Conservation (phyloP, 2,888 invertebrate genomes). For the Epistrophe eligans region DNA sequence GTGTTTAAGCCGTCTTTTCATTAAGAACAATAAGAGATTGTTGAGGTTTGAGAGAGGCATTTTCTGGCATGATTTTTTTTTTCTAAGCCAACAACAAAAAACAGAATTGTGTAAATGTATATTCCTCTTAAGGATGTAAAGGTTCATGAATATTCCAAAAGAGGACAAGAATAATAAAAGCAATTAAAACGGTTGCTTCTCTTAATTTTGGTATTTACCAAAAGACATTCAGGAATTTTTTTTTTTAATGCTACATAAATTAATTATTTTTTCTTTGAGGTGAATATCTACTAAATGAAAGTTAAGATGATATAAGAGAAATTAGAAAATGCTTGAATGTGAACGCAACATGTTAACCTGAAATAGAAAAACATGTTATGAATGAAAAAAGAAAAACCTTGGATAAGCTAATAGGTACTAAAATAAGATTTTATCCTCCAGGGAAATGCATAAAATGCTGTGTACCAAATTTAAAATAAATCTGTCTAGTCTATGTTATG, state of each 20-base stretch:
- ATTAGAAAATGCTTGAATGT: not conserved
- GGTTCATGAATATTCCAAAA: slow-evolving; percentile 8
- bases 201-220: not conserved
- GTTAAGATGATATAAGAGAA: not conserved
- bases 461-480: no score
- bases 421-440: no score
- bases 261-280: not conserved
- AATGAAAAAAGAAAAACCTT: no score
- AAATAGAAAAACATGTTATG: no score
- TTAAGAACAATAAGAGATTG: not conserved
- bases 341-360: not conserved
- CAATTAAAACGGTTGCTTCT: slow-evolving; percentile 7
- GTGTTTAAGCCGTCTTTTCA: slow-evolving; percentile 9
- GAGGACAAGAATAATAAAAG: slow-evolving; percentile 12
- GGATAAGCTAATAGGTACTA: no score
- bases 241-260: not conserved
- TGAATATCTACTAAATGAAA: not conserved
- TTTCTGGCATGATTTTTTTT: not conserved
- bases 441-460: no score
- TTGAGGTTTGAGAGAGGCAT: slow-evolving; percentile 2
- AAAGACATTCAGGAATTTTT: not conserved
- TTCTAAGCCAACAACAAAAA: not conserved
- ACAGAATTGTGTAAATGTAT: not conserved
- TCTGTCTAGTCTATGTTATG: no score
- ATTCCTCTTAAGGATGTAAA: slow-evolving; percentile 1